Conservation (phyloP, 2,888 invertebrate species). For the Archips crataeganus region DNA sequence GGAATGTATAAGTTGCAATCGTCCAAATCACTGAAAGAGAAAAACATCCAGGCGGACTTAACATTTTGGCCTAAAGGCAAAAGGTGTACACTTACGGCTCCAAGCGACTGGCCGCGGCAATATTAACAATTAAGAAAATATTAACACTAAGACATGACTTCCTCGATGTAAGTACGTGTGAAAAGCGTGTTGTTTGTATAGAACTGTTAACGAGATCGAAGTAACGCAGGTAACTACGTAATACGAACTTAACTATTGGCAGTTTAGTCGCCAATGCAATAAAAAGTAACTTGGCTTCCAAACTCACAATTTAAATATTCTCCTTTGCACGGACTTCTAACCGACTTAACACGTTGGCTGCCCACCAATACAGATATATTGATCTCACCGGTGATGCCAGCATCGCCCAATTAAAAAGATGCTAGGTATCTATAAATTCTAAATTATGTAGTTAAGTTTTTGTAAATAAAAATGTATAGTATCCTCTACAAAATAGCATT, state of each 20-base stretch:
- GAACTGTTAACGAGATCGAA: background rate
- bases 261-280: too few relatives aligned
- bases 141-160: conserved; percentile 28
- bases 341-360: background rate
- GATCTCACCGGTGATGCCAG: too few relatives aligned
- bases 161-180: conserved; percentile 27
- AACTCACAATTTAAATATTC: background rate
- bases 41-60: conserved; percentile 6
- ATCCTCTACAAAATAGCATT: too few relatives aligned
- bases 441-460: too few relatives aligned
- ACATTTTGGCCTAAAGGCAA: conserved; percentile 2
- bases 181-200: conserved; percentile 5
- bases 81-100: background rate
- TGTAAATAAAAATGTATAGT: too few relatives aligned
- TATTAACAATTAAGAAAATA: conserved; percentile 1
- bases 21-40: background rate
- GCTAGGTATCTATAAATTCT: too few relatives aligned
- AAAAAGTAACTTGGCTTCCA: background rate
- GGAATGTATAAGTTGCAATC: conserved; percentile 19
- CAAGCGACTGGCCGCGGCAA: background rate
- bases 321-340: background rate
- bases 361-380: too few relatives aligned
- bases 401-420: too few relatives aligned
- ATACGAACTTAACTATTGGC: background rate
- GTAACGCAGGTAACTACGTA: background rate